A percentile compares a stretch with the other conserved stretches of the same genome.
Evolutionary conservation across 1,140 invertebrate genomes (phyloP).

Genomic region (Hirudo medicinalis): DNA sequence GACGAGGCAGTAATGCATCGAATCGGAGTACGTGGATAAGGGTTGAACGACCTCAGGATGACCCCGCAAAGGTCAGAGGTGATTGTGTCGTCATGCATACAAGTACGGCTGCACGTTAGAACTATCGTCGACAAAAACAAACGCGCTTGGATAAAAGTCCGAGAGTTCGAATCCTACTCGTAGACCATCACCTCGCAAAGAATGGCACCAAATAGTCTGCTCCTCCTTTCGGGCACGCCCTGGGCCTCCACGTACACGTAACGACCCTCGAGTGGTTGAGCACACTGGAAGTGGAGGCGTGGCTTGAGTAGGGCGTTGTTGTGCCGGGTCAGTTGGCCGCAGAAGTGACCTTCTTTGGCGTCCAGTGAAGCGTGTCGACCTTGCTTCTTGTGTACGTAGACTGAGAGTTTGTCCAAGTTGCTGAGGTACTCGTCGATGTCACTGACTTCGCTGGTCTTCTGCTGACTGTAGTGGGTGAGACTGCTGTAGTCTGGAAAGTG

Average conservation of each 20-base stretch:
- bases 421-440: slow-evolving; percentile 42
- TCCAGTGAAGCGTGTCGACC: slow-evolving; percentile 32
- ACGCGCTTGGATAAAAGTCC: too few relatives aligned
- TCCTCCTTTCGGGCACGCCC: slow-evolving; percentile 45
- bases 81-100: too few relatives aligned
- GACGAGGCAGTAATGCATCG: too few relatives aligned
- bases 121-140: too few relatives aligned
- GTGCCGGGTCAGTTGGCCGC: slow-evolving; percentile 43
- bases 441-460: slow-evolving; percentile 39
- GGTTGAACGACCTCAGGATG: too few relatives aligned
- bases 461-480: slow-evolving; percentile 12
- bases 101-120: too few relatives aligned
- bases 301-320: slow-evolving; percentile 46
- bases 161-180: slow-evolving; percentile 19
- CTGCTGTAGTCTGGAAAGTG: neutral
- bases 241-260: slow-evolving; percentile 47
- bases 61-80: too few relatives aligned
- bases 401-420: slow-evolving; percentile 45
- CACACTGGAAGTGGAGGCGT: slow-evolving; percentile 44
- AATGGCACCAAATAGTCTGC: slow-evolving; percentile 45
- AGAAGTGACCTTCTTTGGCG: slow-evolving; percentile 41
- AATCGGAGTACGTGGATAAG: too few relatives aligned
- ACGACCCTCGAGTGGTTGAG: slow-evolving; percentile 40
- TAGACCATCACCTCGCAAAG: slow-evolving; percentile 50
- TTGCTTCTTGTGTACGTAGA: slow-evolving; percentile 40